phyloP scores from a whole-genome alignment of 1,140 invertebrate species.

The Plutomurus gul region DNA sequence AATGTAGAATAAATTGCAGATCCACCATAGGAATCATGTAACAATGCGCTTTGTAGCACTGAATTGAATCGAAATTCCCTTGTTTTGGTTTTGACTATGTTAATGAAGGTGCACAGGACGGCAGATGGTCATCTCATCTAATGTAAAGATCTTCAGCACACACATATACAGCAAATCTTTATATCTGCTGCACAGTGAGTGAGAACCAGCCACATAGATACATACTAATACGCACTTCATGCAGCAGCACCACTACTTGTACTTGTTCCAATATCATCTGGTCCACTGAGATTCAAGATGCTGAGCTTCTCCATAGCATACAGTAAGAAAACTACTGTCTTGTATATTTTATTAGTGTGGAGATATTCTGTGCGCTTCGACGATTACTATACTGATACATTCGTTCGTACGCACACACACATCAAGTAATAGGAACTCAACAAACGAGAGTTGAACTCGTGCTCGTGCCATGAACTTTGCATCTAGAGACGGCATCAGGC shows the following conservation, averaged over 20 bases:
- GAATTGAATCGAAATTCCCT: neutral
- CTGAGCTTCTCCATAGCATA: neutral
- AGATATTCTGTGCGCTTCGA: no score
- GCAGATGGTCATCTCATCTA: neutral
- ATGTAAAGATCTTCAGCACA: neutral
- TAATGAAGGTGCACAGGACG: conserved; percentile 1
- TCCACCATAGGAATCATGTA: neutral
- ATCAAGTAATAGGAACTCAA: neutral
- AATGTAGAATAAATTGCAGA: neutral
- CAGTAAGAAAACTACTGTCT: neutral
- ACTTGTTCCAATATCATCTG: neutral
- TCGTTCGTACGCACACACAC: no score
- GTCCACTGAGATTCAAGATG: neutral
- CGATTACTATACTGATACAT: no score
- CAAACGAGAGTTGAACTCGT: conserved; percentile 38
- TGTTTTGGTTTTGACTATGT: neutral
- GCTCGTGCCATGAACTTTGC: conserved; percentile 39
- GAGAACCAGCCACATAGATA: neutral
- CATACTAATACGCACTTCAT: neutral
- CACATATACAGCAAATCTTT: neutral
- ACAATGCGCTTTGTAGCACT: neutral
- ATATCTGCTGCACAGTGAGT: neutral
- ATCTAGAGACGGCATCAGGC: conserved; percentile 18
- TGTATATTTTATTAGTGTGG: no score
- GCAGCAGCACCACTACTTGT: neutral